Conservation (phyloP, 37 sponge, comb jelly and placozoan species). For the Geodia barretti region DNA sequence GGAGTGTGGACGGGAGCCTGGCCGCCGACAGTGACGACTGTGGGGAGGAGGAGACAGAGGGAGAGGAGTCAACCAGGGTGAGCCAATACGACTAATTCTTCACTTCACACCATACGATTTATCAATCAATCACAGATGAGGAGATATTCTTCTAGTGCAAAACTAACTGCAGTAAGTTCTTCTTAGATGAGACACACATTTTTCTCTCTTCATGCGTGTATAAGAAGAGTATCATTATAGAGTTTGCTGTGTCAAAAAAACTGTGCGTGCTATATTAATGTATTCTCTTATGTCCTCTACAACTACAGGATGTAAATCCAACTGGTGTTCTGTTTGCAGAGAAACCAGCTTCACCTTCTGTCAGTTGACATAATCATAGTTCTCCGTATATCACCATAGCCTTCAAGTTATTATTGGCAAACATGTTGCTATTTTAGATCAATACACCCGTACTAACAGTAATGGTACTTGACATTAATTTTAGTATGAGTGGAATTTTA, state of each 20-base stretch:
- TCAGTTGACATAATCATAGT: neutral
- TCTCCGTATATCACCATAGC: neutral
- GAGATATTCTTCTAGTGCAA: neutral
- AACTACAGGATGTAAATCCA: slow-evolving; percentile 3
- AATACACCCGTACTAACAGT: too few species aligned
- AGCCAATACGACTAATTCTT: neutral
- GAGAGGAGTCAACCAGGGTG: slow-evolving; percentile 2
- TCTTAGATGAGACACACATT: neutral
- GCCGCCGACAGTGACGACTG: neutral
- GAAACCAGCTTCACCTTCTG: neutral
- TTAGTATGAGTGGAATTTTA: too few species aligned
- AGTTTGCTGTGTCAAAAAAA: too few species aligned
- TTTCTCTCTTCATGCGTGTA: too few species aligned
- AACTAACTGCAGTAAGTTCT: slow-evolving; percentile 8
- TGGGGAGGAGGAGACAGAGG: neutral
- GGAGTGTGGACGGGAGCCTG: neutral
- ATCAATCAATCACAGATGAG: slow-evolving; percentile 7
- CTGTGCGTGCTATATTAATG: too few species aligned
- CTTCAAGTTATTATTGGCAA: too few species aligned
- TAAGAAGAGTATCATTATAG: too few species aligned
- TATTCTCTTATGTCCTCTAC: neutral
- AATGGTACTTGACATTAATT: too few species aligned
- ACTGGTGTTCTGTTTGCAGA: slow-evolving; percentile 17
- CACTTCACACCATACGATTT: neutral
- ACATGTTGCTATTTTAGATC: too few species aligned